Percentiles rank a stretch among this genome's conserved stretches.
These are phyloP conservation scores for Harlomillsia oculata DNA, from an alignment of 1,140 invertebrate species.

Conservation along the genomic window DNA sequence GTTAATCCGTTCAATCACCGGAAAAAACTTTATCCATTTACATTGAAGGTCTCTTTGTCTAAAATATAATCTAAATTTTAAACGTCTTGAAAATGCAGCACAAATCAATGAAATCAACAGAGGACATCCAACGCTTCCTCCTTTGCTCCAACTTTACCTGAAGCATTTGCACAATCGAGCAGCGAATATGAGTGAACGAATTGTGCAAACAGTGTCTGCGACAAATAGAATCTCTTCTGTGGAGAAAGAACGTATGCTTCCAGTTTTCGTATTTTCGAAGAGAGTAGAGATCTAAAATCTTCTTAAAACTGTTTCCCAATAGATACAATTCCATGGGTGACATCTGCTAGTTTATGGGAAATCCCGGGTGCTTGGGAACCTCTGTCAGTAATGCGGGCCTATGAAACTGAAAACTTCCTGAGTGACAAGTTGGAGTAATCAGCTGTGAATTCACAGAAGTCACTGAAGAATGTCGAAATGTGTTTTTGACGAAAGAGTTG, in stretches of 20 bases:
- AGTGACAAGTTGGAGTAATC: conserved; percentile 4
- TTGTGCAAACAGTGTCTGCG: background rate
- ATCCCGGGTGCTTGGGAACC: conserved; percentile 4
- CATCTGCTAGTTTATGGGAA: conserved; percentile 4
- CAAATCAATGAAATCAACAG: conserved; percentile 6
- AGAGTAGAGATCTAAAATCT: no score
- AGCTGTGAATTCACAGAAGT: conserved; percentile 6
- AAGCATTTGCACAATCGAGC: background rate
- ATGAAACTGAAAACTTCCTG: background rate
- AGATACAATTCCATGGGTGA: conserved; percentile 17
- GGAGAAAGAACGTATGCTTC: conserved; percentile 8
- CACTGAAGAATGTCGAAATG: background rate
- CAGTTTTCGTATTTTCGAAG: no score
- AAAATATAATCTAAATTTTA: no score
- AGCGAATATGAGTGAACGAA: background rate
- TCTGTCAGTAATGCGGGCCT: background rate
- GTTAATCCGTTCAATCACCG: background rate
- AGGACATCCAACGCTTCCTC: conserved; percentile 14
- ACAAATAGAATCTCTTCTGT: background rate
- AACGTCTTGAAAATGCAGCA: no score
- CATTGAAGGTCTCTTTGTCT: no score
- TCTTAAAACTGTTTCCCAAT: no score
- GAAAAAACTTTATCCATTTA: no score
- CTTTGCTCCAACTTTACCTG: background rate
- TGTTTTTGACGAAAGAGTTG: conserved; percentile 6